phyloP scores from a whole-genome alignment of 2,113 vertebrate species.

The Callospermophilus lateralis region DNA sequence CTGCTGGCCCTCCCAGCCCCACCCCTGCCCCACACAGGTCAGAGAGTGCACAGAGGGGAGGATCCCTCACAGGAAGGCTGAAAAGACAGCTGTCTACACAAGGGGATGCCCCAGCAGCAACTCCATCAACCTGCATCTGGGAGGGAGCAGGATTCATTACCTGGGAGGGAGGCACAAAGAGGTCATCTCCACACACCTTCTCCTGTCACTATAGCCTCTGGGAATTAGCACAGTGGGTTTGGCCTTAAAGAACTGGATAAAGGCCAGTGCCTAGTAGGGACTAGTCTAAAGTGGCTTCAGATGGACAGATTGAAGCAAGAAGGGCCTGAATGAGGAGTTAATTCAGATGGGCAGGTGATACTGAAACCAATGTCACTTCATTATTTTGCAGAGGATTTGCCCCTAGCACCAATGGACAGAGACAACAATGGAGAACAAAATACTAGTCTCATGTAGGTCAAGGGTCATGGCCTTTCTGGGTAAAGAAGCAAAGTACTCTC shows the following conservation, averaged over 20 bases:
- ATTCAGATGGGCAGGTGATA: slow-evolving; percentile 18
- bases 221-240: background rate
- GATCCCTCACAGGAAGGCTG: slow-evolving; percentile 67
- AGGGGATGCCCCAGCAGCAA: slow-evolving; percentile 44
- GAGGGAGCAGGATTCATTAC: background rate
- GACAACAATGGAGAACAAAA: slow-evolving; percentile 3
- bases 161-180: background rate
- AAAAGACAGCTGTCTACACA: slow-evolving; percentile 69
- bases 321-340: background rate
- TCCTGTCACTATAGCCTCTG: background rate
- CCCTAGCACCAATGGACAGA: background rate
- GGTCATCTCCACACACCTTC: background rate
- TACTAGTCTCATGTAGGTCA: slow-evolving; percentile 52
- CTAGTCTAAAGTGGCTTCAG: background rate
- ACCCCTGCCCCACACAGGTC: slow-evolving; percentile 75
- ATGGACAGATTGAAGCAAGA: background rate
- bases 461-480: slow-evolving; percentile 50
- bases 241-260: background rate
- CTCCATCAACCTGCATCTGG: background rate
- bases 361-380: slow-evolving; percentile 44
- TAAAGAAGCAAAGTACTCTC: slow-evolving; percentile 2
- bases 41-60: slow-evolving; percentile 72
- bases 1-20: slow-evolving; percentile 68
- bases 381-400: background rate
- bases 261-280: slow-evolving; percentile 27